These are phyloP conservation scores for Sardinella longiceps DNA, from an alignment of 2,797 vertebrate species.

Conservation along the genomic window DNA sequence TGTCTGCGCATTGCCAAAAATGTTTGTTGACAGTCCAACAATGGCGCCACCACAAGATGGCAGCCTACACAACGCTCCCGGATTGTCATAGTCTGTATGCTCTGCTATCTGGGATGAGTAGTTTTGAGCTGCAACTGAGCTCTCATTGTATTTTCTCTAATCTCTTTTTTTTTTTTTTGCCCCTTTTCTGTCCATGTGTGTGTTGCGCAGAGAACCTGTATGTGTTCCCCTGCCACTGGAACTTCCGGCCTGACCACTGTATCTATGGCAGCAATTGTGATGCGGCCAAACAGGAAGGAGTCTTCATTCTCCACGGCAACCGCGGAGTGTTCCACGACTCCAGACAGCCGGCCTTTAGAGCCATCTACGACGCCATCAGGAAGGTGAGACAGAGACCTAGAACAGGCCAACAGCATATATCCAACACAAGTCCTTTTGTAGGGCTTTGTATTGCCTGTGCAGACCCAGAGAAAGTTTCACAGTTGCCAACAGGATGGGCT, in stretches of 20 bases:
- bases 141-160: not conserved
- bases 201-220: constrained; percentile 80
- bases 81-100: not conserved
- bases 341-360: constrained; percentile 91
- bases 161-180: not conserved
- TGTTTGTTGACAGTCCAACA: too few species aligned
- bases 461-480: too few species aligned
- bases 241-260: constrained; percentile 94
- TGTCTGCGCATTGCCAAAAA: too few species aligned
- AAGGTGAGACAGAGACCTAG: constrained; percentile 71
- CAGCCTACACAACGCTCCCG: too few species aligned
- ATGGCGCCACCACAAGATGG: too few species aligned
- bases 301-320: constrained; percentile 86
- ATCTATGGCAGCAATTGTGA: constrained; percentile 94
- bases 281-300: constrained; percentile 85
- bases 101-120: not conserved
- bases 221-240: constrained; percentile 92
- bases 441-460: too few species aligned
- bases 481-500: too few species aligned
- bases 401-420: too few species aligned
- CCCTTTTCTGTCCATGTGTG: not conserved
- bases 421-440: too few species aligned
- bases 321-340: constrained; percentile 92
- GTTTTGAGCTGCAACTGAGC: not conserved
- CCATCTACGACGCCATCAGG: constrained; percentile 86